A percentile compares a stretch with the other conserved stretches of the same genome.
Evolutionary conservation across 2,888 invertebrate genomes (phyloP).

Genomic region (Scaptomyza parva): DNA sequence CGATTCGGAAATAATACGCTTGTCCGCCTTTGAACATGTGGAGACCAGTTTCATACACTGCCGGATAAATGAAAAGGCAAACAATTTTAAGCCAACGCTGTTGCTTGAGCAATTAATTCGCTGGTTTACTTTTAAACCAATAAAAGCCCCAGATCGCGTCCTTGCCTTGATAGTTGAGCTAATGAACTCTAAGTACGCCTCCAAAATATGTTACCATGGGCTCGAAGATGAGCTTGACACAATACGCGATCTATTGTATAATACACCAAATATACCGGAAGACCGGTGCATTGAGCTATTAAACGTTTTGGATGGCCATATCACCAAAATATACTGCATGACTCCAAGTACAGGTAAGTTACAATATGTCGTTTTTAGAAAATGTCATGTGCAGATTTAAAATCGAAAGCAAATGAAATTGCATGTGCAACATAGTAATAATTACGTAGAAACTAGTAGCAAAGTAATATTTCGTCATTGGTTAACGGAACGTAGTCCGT

Average conservation of each 20-base stretch:
- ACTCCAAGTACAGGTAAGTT: neutral
- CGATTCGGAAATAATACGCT: slow-evolving; percentile 1
- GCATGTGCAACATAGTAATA: too few species aligned
- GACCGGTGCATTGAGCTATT: slow-evolving; percentile 13
- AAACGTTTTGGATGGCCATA: neutral
- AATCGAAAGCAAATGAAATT: too few species aligned
- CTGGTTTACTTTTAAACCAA: neutral
- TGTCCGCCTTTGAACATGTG: neutral
- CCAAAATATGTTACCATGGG: neutral
- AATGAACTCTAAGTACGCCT: neutral
- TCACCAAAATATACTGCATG: neutral
- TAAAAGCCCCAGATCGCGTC: neutral
- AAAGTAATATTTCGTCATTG: neutral
- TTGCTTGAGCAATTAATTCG: neutral
- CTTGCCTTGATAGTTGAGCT: slow-evolving; percentile 5
- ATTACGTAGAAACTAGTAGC: too few species aligned
- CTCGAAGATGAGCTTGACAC: neutral
- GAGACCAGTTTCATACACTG: slow-evolving; percentile 6
- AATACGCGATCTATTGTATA: neutral
- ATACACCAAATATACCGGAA: neutral
- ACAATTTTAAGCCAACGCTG: neutral
- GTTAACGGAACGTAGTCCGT: neutral
- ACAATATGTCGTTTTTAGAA: neutral
- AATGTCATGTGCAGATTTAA: too few species aligned
- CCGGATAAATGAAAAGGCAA: neutral